Conservation (phyloP, 2,888 invertebrate species). For the Diabrotica balteata region DNA sequence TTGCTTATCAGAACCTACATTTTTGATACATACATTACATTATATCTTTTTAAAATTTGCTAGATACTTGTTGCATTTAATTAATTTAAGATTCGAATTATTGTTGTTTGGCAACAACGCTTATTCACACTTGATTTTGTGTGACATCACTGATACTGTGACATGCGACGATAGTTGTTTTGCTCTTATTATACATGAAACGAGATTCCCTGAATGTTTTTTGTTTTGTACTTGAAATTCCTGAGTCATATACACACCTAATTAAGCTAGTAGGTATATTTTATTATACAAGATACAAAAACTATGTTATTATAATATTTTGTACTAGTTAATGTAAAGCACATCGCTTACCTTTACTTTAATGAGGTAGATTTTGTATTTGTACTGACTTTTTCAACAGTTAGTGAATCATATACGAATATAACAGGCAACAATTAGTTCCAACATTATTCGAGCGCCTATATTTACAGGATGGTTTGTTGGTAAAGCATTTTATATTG, state of each 20-base stretch:
- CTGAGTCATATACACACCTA: constrained; percentile 52
- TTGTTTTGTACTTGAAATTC: constrained; percentile 48
- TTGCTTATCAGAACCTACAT: too few relatives aligned
- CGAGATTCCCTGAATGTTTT: constrained; percentile 49
- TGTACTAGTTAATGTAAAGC: constrained; percentile 48
- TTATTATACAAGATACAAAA: constrained; percentile 47
- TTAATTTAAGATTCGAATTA: constrained; percentile 17
- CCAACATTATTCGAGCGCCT: constrained; percentile 50
- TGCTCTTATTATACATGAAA: constrained; percentile 25
- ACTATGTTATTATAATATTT: constrained; percentile 47
- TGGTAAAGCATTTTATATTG: constrained; percentile 16
- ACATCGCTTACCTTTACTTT: constrained; percentile 41
- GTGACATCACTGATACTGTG: too few relatives aligned
- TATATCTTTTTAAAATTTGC: too few relatives aligned
- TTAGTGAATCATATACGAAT: constrained; percentile 42
- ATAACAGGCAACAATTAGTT: constrained; percentile 52
- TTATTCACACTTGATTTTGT: too few relatives aligned
- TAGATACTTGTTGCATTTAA: constrained; percentile 16
- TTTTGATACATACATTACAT: too few relatives aligned
- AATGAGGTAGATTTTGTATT: constrained; percentile 55
- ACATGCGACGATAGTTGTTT: too few relatives aligned
- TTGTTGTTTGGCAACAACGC: constrained; percentile 13
- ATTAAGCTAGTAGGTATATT: constrained; percentile 42
- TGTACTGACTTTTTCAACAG: constrained; percentile 48
- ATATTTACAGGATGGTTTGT: constrained; percentile 42